phyloP scores from a whole-genome alignment of 2,797 vertebrate species.

The Taeniopygia guttata region DNA sequence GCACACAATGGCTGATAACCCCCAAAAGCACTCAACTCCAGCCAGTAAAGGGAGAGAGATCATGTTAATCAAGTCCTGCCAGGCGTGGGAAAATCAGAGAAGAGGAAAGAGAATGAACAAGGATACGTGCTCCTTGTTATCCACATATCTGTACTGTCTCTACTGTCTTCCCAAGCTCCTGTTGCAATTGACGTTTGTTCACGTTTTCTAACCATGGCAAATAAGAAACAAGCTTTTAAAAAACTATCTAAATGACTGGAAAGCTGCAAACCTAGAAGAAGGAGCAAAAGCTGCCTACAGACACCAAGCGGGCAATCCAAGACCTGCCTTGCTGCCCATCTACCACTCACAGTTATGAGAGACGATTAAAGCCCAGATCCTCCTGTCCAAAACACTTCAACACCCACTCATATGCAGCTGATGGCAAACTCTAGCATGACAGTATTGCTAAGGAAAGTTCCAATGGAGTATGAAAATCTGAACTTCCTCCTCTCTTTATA shows the following conservation, averaged over 20 bases:
- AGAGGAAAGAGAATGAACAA: slow-evolving; percentile 13
- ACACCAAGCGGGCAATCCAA: background rate
- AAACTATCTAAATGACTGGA: background rate
- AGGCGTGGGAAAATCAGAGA: background rate
- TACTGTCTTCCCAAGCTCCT: background rate
- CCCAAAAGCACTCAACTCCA: background rate
- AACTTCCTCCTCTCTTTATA: background rate
- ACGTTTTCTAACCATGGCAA: background rate
- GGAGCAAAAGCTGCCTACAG: background rate
- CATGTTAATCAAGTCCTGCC: background rate
- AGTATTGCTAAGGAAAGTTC: background rate
- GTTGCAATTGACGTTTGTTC: background rate
- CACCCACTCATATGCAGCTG: background rate
- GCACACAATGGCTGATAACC: background rate
- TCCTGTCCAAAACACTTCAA: background rate
- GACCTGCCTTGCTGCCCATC: background rate
- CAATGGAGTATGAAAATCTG: background rate
- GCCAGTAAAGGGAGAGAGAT: background rate
- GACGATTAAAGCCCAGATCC: background rate
- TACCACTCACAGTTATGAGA: background rate
- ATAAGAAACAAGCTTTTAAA: background rate
- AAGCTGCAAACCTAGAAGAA: background rate
- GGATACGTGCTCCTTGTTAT: background rate
- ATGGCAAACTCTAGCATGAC: background rate
- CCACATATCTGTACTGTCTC: background rate